Evolutionary conservation across 1,140 invertebrate genomes (phyloP).

Genomic region (Caerostris darwini): DNA sequence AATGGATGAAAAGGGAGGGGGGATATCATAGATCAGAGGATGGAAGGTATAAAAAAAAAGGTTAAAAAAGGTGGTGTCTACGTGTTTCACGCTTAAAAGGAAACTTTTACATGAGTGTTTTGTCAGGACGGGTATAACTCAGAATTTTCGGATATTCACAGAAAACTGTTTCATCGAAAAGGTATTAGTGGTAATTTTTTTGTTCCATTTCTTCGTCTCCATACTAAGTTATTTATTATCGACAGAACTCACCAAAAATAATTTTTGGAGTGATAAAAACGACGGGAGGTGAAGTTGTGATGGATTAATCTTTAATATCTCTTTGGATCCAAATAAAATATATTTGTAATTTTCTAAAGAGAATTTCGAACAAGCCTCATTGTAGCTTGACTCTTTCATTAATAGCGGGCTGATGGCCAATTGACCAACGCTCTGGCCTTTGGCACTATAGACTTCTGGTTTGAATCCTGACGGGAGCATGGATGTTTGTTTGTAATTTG

Average conservation of each 20-base stretch:
- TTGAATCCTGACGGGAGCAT: too few species aligned
- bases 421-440: too few species aligned
- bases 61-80: neutral
- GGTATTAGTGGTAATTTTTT: neutral
- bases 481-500: too few species aligned
- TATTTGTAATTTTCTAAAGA: neutral
- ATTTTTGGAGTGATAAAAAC: neutral
- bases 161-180: constrained; percentile 9
- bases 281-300: neutral
- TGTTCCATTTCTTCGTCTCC: neutral
- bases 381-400: too few species aligned
- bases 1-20: neutral
- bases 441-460: too few species aligned
- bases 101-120: constrained; percentile 26
- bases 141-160: neutral
- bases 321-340: neutral
- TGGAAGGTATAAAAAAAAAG: neutral
- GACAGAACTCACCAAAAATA: neutral
- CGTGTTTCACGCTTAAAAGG: constrained; percentile 41
- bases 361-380: too few species aligned
- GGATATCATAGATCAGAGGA: constrained; percentile 5
- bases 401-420: too few species aligned
- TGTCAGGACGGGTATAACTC: constrained; percentile 10
- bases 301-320: neutral
- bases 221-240: neutral